Percentiles rank a stretch among this genome's conserved stretches.
phyloP scores from a whole-genome alignment of 1,140 invertebrate species.

The Pararge aegeria region DNA sequence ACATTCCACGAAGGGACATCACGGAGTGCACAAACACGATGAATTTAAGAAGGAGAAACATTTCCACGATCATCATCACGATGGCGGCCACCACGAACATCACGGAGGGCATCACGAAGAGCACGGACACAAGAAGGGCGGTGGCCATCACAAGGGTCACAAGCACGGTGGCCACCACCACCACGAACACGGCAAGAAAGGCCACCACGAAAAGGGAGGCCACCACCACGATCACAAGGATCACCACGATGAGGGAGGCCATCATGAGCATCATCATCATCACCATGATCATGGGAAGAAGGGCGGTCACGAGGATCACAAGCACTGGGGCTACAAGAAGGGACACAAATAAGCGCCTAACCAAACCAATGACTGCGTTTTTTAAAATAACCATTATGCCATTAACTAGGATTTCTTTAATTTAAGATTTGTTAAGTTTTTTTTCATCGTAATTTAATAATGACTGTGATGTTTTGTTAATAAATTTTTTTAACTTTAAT shows the following conservation, averaged over 20 bases:
- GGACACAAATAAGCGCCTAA: constrained; percentile 70
- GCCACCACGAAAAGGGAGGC: constrained; percentile 84
- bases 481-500: constrained; percentile 32
- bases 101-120: constrained; percentile 84
- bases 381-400: constrained; percentile 40
- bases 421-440: constrained; percentile 40
- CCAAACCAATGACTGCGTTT: constrained; percentile 27
- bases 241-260: constrained; percentile 78
- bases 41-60: constrained; percentile 82
- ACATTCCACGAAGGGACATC: constrained; percentile 87
- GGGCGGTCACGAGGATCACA: constrained; percentile 80
- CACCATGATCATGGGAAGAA: constrained; percentile 83
- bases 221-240: constrained; percentile 69
- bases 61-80: constrained; percentile 88
- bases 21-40: constrained; percentile 87
- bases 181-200: constrained; percentile 85
- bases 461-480: constrained; percentile 59
- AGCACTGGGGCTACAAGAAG: constrained; percentile 79
- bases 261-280: constrained; percentile 80
- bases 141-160: constrained; percentile 83
- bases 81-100: constrained; percentile 84
- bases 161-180: constrained; percentile 83
- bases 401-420: constrained; percentile 46
- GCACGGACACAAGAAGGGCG: constrained; percentile 84
- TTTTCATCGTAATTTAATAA: constrained; percentile 48